phyloP scores from a whole-genome alignment of 2,113 vertebrate species.

The Columbina picui region DNA sequence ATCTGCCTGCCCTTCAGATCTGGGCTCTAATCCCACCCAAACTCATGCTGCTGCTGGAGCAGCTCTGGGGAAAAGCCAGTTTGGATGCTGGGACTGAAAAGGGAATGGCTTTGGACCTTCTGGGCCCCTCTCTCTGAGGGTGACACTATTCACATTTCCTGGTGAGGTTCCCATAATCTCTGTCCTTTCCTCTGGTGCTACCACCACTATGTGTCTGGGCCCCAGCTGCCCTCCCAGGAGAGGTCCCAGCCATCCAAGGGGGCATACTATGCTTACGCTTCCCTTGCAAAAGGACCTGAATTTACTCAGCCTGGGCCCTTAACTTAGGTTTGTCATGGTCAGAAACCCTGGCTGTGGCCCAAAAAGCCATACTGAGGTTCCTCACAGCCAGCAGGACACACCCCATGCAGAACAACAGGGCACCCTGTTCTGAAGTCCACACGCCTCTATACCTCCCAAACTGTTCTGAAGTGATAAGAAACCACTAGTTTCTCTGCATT shows the following conservation, averaged over 20 bases:
- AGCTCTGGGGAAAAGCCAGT: not conserved
- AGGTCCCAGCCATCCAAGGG: not conserved
- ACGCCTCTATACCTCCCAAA: not conserved
- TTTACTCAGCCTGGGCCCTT: not conserved
- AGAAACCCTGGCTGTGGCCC: not conserved
- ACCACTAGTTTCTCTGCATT: not conserved
- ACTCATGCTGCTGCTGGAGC: not conserved
- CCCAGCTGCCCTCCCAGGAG: not conserved
- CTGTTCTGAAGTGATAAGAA: not conserved
- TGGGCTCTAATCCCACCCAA: not conserved
- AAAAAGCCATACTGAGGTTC: not conserved
- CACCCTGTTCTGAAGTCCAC: not conserved
- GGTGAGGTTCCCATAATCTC: not conserved
- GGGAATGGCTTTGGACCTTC: not conserved
- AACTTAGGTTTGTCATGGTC: not conserved
- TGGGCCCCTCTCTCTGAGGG: not conserved
- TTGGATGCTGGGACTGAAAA: not conserved
- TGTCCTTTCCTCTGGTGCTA: not conserved
- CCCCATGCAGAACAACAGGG: not conserved
- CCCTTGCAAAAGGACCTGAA: not conserved
- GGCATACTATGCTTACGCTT: not conserved
- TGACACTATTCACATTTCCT: not conserved
- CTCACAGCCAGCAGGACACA: fast-evolving
- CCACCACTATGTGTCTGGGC: not conserved
- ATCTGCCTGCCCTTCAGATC: not conserved